Conservation (phyloP, 1,140 invertebrate genomes). For the Gyrodactylus bullatarudis region DNA sequence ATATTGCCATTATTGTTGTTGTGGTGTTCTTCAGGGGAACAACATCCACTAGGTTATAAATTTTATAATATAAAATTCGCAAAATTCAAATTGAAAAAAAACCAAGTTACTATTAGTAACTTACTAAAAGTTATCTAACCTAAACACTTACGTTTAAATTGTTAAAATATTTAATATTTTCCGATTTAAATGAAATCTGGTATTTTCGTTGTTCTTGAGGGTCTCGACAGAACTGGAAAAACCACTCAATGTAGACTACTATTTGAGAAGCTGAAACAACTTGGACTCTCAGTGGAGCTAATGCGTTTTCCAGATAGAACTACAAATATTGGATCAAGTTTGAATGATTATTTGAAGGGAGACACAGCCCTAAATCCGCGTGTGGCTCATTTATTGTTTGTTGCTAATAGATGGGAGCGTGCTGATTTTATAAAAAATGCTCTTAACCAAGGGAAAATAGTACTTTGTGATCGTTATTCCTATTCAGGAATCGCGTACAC, state of each 20-base stretch:
- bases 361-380: neutral
- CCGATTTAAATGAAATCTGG: neutral
- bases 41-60: too few species aligned
- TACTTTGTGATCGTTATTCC: slow-evolving; percentile 1
- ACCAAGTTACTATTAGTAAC: too few species aligned
- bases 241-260: neutral
- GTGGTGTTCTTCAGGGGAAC: too few species aligned
- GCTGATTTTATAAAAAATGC: neutral
- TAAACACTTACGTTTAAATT: too few species aligned
- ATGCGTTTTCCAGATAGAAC: neutral
- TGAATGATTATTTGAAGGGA: neutral
- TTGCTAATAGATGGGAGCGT: neutral
- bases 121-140: too few species aligned
- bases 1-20: too few species aligned
- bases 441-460: neutral
- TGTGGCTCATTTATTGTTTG: slow-evolving; percentile 1
- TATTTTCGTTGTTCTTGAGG: slow-evolving; percentile 3
- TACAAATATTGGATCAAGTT: neutral
- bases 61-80: too few species aligned
- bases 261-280: neutral
- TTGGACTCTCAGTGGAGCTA: neutral
- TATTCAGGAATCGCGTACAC: slow-evolving; percentile 4
- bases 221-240: neutral
- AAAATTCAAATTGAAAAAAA: too few species aligned
- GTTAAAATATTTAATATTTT: neutral